Conservation (phyloP, 1,140 invertebrate species). For the Diorhabda elongata region DNA sequence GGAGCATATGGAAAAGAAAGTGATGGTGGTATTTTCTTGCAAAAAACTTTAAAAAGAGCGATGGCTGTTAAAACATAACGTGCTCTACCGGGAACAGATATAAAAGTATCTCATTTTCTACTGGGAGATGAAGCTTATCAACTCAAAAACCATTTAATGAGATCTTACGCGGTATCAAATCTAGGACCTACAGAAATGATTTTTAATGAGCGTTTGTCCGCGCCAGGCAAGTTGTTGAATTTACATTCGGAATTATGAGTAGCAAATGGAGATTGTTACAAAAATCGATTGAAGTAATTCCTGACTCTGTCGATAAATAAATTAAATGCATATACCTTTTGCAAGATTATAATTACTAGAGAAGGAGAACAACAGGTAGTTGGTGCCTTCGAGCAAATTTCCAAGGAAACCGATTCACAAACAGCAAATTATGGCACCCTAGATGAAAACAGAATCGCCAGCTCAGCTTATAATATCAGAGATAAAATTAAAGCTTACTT, state of each 20-base stretch:
- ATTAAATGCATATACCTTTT: slow-evolving; percentile 18
- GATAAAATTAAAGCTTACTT: slow-evolving; percentile 19
- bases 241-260: slow-evolving; percentile 9
- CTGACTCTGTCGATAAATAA: slow-evolving; percentile 6
- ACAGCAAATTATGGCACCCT: slow-evolving; percentile 8
- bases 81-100: slow-evolving; percentile 19
- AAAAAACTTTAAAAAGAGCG: slow-evolving; percentile 10
- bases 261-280: not conserved
- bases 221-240: too few species aligned
- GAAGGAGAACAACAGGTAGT: slow-evolving; percentile 12
- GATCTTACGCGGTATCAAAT: slow-evolving; percentile 8
- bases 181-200: slow-evolving; percentile 21
- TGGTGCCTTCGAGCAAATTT: not conserved
- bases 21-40: slow-evolving; percentile 42
- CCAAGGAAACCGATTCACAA: not conserved
- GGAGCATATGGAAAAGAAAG: slow-evolving; percentile 46
- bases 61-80: slow-evolving; percentile 7
- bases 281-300: slow-evolving; percentile 8
- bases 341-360: slow-evolving; percentile 22
- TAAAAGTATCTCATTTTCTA: slow-evolving; percentile 23
- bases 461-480: slow-evolving; percentile 17
- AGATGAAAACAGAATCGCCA: slow-evolving; percentile 10
- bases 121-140: slow-evolving; percentile 27
- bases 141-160: slow-evolving; percentile 22
- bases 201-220: too few species aligned